phyloP scores from a whole-genome alignment of 2,888 invertebrate species.

The Tachystola acroxantha region DNA sequence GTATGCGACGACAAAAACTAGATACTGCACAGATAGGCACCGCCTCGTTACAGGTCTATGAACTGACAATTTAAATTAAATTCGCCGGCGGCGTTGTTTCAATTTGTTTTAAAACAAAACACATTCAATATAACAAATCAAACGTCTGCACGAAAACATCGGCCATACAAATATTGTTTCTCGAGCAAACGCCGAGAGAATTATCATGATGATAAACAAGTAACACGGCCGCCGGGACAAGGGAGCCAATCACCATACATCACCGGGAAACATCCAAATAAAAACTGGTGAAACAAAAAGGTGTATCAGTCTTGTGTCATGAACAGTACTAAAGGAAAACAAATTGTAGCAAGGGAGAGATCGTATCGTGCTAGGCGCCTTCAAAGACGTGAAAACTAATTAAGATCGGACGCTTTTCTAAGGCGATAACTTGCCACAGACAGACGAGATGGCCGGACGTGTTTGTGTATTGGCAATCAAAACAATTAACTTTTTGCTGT shows the following conservation, averaged over 20 bases:
- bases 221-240: constrained; percentile 66
- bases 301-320: constrained; percentile 54
- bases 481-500: constrained; percentile 75
- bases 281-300: constrained; percentile 68
- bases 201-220: constrained; percentile 74
- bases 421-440: constrained; percentile 68
- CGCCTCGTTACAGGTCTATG: constrained; percentile 32
- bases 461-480: constrained; percentile 73
- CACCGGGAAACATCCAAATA: constrained; percentile 65
- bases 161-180: constrained; percentile 64
- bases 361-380: constrained; percentile 72
- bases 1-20: constrained; percentile 41
- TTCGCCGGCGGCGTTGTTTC: constrained; percentile 51
- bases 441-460: constrained; percentile 60
- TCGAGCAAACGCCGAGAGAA: constrained; percentile 56
- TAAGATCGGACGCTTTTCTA: constrained; percentile 76
- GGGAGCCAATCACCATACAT: constrained; percentile 76
- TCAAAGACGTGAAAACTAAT: constrained; percentile 76
- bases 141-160: constrained; percentile 45
- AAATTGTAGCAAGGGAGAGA: constrained; percentile 74
- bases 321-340: constrained; percentile 70
- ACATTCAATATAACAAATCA: constrained; percentile 63
- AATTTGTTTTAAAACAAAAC: constrained; percentile 59
- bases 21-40: constrained; percentile 49
- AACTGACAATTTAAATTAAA: constrained; percentile 58